Conservation (phyloP, 2,888 invertebrate genomes). For the Lordiphosa fenestrarum region DNA sequence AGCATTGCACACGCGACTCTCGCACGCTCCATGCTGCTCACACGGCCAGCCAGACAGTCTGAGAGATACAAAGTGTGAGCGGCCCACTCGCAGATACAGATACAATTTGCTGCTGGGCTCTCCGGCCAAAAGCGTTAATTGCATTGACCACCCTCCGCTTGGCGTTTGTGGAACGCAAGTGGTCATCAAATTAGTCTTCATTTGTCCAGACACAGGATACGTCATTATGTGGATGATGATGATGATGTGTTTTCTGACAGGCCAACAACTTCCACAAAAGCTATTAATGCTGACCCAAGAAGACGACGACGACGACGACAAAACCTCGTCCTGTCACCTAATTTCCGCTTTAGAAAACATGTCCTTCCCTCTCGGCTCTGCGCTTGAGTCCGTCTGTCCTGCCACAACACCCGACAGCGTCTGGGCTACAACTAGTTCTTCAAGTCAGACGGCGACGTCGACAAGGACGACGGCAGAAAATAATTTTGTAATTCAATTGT, state of each 20-base stretch:
- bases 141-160: slow-evolving; percentile 26
- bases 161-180: slow-evolving; percentile 18
- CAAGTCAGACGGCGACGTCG: slow-evolving; percentile 38
- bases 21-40: slow-evolving; percentile 43
- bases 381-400: slow-evolving; percentile 33
- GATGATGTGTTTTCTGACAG: slow-evolving; percentile 6
- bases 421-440: slow-evolving; percentile 40
- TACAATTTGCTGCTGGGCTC: slow-evolving; percentile 11
- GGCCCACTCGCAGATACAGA: slow-evolving; percentile 42
- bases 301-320: slow-evolving; percentile 25
- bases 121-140: slow-evolving; percentile 52
- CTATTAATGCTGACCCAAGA: slow-evolving; percentile 71
- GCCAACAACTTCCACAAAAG: slow-evolving; percentile 20
- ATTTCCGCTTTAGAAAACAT: slow-evolving; percentile 70
- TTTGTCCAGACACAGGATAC: slow-evolving; percentile 11
- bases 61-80: slow-evolving; percentile 44
- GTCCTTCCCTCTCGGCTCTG: slow-evolving; percentile 46
- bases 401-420: slow-evolving; percentile 9
- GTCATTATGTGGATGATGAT: background rate
- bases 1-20: slow-evolving; percentile 74
- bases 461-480: slow-evolving; percentile 32
- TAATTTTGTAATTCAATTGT: slow-evolving; percentile 72
- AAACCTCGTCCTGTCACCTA: slow-evolving; percentile 65
- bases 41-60: slow-evolving; percentile 50
- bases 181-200: slow-evolving; percentile 41